Conservation (phyloP, 2,888 invertebrate species). For the Crepidodera aurea region DNA sequence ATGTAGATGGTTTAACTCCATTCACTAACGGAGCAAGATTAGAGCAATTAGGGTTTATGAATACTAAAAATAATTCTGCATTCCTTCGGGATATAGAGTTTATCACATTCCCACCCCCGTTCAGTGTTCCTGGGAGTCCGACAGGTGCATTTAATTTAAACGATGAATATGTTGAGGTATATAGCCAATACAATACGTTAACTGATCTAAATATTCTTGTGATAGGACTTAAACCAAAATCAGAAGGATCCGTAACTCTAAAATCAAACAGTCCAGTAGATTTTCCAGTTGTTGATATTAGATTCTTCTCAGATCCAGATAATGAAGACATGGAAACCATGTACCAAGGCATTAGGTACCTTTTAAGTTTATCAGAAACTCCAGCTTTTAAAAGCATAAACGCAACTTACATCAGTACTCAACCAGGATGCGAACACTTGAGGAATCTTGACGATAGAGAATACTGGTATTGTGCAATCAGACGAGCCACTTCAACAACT, state of each 20-base stretch:
- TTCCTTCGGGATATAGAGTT: constrained; percentile 14
- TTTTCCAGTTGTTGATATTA: constrained; percentile 49
- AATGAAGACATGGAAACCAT: constrained; percentile 70
- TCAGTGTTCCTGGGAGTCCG: background rate
- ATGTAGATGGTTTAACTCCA: constrained; percentile 1
- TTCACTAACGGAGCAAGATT: background rate
- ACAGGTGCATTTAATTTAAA: constrained; percentile 4
- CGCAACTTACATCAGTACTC: constrained; percentile 60
- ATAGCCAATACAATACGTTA: constrained; percentile 1
- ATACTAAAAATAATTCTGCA: background rate
- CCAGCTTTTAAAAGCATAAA: constrained; percentile 69
- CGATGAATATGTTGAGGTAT: background rate
- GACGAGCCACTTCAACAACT: constrained; percentile 59
- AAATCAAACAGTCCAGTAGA: constrained; percentile 49
- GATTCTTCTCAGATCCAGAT: constrained; percentile 44
- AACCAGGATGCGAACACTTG: constrained; percentile 48
- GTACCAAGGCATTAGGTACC: constrained; percentile 65
- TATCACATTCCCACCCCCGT: background rate
- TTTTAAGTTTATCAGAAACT: constrained; percentile 56
- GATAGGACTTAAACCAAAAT: constrained; percentile 48
- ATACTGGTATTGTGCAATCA: constrained; percentile 63
- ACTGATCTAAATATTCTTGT: constrained; percentile 37
- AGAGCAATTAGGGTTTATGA: constrained; percentile 15
- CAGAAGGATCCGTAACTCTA: constrained; percentile 47
- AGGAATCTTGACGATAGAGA: constrained; percentile 42